phyloP scores from a whole-genome alignment of 1,140 invertebrate genomes.

The Camponotus floridanus region DNA sequence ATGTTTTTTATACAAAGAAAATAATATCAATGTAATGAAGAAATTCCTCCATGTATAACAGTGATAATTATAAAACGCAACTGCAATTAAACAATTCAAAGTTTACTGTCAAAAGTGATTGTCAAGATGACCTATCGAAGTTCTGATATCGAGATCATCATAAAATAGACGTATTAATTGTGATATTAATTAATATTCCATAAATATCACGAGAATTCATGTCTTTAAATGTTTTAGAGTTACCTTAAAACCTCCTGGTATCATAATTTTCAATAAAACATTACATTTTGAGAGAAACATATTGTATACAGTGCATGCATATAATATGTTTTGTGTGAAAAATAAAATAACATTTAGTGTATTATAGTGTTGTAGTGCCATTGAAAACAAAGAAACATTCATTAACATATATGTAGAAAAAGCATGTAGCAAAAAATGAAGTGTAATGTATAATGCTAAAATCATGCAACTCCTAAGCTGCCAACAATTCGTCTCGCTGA shows the following conservation, averaged over 20 bases:
- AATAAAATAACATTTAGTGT: constrained; percentile 22
- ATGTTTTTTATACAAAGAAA: constrained; percentile 66
- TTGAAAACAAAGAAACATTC: constrained; percentile 7
- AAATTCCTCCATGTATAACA: not conserved
- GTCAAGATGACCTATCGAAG: constrained; percentile 58
- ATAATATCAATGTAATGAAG: constrained; percentile 14
- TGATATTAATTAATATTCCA: constrained; percentile 20
- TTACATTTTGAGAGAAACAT: constrained; percentile 35
- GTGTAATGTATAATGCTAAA: constrained; percentile 32
- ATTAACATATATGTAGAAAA: constrained; percentile 29
- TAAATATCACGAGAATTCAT: constrained; percentile 1
- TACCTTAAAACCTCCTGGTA: constrained; percentile 45
- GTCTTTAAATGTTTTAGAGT: constrained; percentile 49
- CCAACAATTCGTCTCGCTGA: not conserved
- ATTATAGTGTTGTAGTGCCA: constrained; percentile 28
- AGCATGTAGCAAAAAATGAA: constrained; percentile 29
- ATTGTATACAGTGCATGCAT: constrained; percentile 37
- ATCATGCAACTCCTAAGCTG: constrained; percentile 24
- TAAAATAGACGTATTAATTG: not conserved
- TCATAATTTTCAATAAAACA: constrained; percentile 1
- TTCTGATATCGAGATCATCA: constrained; percentile 49
- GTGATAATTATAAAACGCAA: constrained; percentile 43
- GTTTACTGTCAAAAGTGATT: constrained; percentile 24
- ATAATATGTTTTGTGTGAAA: constrained; percentile 15
- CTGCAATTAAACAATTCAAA: constrained; percentile 42